Percentiles rank a stretch among this genome's conserved stretches.
phyloP scores from a whole-genome alignment of 2,113 vertebrate genomes.

The Pluvialis apricaria region DNA sequence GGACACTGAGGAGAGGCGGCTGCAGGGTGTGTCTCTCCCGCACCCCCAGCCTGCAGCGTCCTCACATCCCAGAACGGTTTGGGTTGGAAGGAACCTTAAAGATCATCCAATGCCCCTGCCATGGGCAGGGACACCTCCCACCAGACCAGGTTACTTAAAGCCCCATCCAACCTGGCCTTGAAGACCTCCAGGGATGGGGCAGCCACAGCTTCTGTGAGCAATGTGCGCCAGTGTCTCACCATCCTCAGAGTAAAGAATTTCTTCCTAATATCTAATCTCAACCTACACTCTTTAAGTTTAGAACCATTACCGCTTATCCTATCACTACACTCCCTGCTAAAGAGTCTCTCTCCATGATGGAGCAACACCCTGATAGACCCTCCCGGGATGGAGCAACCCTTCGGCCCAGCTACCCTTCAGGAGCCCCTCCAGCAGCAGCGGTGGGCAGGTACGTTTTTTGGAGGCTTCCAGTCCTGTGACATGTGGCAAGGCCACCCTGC shows the following conservation, averaged over 20 bases:
- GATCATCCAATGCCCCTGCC: too few species aligned
- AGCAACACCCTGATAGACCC: too few species aligned
- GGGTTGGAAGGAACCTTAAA: too few species aligned
- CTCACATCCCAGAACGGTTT: too few species aligned
- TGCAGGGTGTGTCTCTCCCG: fast-evolving
- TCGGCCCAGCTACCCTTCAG: neutral
- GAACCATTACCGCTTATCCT: neutral
- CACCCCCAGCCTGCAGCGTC: too few species aligned
- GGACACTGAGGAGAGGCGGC: neutral
- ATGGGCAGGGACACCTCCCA: too few species aligned
- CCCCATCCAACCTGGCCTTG: neutral
- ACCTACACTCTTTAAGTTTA: neutral
- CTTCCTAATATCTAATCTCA: neutral
- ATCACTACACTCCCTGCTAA: neutral
- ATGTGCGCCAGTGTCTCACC: neutral
- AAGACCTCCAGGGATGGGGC: neutral
- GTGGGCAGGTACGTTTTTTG: neutral
- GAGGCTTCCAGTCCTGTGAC: neutral
- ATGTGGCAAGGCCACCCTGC: neutral
- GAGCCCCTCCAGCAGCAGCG: neutral
- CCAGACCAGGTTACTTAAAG: neutral
- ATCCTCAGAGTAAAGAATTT: neutral
- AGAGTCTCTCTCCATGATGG: too few species aligned
- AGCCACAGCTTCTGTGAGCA: neutral
- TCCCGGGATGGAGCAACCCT: neutral